Conservation (phyloP, 2,113 vertebrate genomes). For the Euleptes europaea region DNA sequence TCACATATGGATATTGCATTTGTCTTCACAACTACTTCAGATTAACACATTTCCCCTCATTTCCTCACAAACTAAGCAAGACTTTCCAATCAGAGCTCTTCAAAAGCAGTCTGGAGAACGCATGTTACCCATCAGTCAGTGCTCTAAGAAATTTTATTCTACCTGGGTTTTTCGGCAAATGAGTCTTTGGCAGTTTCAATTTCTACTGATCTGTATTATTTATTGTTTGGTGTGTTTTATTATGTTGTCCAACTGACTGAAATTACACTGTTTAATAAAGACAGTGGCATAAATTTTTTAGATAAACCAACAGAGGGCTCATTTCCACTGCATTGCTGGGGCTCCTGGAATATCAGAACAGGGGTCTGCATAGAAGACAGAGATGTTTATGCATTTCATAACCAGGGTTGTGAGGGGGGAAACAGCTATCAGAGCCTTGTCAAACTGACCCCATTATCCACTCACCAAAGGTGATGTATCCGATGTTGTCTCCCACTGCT, state of each 20-base stretch:
- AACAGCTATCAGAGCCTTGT: background rate
- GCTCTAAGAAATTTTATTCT: background rate
- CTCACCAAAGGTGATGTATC: slow-evolving; percentile 98
- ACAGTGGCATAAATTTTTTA: too few relatives aligned
- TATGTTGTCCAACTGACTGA: too few relatives aligned
- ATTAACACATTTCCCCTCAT: background rate
- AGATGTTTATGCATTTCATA: background rate
- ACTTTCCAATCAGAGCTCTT: background rate
- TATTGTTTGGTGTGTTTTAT: too few relatives aligned
- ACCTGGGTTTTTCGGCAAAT: too few relatives aligned
- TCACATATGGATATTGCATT: background rate
- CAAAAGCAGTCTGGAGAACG: background rate
- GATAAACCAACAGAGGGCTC: background rate
- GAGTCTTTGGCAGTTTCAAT: too few relatives aligned
- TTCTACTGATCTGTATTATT: too few relatives aligned
- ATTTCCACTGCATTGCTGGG: background rate
- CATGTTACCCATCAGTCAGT: background rate
- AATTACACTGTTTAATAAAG: too few relatives aligned
- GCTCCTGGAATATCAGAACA: background rate
- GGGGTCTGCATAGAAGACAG: too few relatives aligned
- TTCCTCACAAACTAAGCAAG: background rate
- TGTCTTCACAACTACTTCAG: background rate
- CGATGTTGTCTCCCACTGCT: slow-evolving; percentile 95
- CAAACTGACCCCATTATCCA: background rate
- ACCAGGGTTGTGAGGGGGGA: background rate